These are phyloP conservation scores for Clavelina lepadiformis DNA, from an alignment of 23 tunicate species.

Conservation along the genomic window DNA sequence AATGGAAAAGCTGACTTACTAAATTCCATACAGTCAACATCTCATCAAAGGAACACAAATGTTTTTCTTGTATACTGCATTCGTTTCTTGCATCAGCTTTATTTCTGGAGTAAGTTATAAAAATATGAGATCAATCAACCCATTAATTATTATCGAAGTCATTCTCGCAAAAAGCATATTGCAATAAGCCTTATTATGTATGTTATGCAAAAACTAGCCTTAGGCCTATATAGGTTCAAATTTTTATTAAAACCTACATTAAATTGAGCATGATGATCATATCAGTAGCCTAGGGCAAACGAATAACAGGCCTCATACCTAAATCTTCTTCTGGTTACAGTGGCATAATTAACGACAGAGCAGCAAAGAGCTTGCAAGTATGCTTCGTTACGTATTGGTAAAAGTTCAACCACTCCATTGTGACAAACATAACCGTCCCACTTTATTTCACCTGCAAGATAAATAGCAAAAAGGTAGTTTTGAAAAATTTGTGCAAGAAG, in stretches of 20 bases:
- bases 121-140: no score
- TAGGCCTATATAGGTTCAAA: slow-evolving; percentile 1
- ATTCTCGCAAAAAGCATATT: no score
- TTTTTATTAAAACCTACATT: not conserved
- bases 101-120: slow-evolving; percentile 15
- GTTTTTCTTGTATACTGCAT: slow-evolving; percentile 31
- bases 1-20: slow-evolving; percentile 18
- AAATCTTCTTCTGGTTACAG: slow-evolving; percentile 42
- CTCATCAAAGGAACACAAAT: slow-evolving; percentile 61
- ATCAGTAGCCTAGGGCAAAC: not conserved
- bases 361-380: slow-evolving; percentile 66
- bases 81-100: slow-evolving; percentile 34
- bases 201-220: no score
- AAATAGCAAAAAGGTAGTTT: not conserved
- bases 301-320: slow-evolving; percentile 30
- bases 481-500: no score
- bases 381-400: slow-evolving; percentile 34
- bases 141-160: no score
- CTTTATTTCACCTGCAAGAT: slow-evolving; percentile 65
- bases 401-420: slow-evolving; percentile 63
- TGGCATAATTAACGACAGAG: slow-evolving; percentile 57
- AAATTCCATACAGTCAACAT: slow-evolving; percentile 66
- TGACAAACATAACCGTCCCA: slow-evolving; percentile 66
- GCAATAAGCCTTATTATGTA: no score
- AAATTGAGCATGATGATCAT: not conserved